Evolutionary conservation across 2,113 vertebrate genomes (phyloP).

Genomic region (Brachypteracias leptosomus): DNA sequence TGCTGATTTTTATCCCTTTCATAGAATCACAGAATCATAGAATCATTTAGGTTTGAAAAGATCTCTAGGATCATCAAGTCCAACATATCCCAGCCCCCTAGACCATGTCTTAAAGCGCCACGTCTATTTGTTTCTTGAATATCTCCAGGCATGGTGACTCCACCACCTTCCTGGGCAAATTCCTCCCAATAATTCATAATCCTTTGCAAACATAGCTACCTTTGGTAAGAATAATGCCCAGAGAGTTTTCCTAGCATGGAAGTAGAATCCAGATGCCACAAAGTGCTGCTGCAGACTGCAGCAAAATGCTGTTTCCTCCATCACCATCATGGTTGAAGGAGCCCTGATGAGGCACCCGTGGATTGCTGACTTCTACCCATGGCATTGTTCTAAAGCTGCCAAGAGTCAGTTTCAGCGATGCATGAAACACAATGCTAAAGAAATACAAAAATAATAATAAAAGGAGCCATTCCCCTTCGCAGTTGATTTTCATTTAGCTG

Average conservation of each 20-base stretch:
- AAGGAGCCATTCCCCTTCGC: background rate
- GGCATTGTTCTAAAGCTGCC: background rate
- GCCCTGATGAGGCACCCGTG: accelerated
- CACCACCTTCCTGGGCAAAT: too few relatives aligned
- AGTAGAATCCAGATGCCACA: accelerated
- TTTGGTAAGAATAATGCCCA: accelerated
- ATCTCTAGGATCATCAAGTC: too few relatives aligned
- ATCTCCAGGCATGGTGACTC: too few relatives aligned
- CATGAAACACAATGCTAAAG: background rate
- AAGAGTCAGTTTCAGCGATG: accelerated
- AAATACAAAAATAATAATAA: background rate
- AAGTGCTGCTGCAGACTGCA: background rate
- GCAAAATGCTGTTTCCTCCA: background rate
- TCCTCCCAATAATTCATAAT: background rate
- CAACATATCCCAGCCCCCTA: too few relatives aligned
- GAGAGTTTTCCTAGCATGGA: background rate
- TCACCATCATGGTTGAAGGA: accelerated
- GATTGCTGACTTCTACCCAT: background rate
- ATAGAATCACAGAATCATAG: too few relatives aligned
- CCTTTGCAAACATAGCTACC: background rate
- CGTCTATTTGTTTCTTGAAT: too few relatives aligned
- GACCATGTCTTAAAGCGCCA: too few relatives aligned
- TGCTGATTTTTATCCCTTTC: background rate
- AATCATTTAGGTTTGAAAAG: too few relatives aligned
- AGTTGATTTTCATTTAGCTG: background rate